Percentiles rank a stretch among this genome's conserved stretches.
Conservation (phyloP, 2,113 vertebrate species). For the Rhinolophus sinicus region DNA sequence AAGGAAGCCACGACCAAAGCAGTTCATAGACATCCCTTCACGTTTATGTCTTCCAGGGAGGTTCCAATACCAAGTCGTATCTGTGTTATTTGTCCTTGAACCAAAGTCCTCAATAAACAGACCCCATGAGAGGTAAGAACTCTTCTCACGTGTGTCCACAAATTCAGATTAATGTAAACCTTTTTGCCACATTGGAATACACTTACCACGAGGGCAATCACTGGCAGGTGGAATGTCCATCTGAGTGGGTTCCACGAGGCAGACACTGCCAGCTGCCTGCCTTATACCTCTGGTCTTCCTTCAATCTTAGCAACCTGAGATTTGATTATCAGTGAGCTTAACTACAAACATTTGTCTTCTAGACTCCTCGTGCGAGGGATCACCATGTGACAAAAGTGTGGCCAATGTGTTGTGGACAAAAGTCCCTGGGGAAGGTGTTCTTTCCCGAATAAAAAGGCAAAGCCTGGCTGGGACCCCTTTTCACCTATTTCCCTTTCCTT, state of each 20-base stretch:
- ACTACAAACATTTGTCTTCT: neutral
- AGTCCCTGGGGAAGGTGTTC: neutral
- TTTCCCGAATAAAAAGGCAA: neutral
- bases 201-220: neutral
- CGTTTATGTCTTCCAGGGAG: neutral
- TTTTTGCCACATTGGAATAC: neutral
- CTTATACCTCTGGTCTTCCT: neutral
- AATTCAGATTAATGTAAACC: neutral
- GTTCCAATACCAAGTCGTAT: neutral
- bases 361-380: neutral
- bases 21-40: constrained; percentile 18
- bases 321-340: neutral
- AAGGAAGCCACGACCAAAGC: neutral
- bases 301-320: neutral
- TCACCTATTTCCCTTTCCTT: neutral
- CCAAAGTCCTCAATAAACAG: neutral
- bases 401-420: neutral
- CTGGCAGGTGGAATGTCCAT: neutral
- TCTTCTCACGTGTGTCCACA: neutral
- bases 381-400: neutral
- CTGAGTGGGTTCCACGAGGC: neutral
- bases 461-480: neutral
- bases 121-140: neutral
- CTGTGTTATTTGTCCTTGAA: neutral
- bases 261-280: neutral